A percentile compares a stretch with the other conserved stretches of the same genome.
These are phyloP conservation scores for Procambarus virginalis DNA, from an alignment of 1,140 invertebrate species.

Conservation along the genomic window DNA sequence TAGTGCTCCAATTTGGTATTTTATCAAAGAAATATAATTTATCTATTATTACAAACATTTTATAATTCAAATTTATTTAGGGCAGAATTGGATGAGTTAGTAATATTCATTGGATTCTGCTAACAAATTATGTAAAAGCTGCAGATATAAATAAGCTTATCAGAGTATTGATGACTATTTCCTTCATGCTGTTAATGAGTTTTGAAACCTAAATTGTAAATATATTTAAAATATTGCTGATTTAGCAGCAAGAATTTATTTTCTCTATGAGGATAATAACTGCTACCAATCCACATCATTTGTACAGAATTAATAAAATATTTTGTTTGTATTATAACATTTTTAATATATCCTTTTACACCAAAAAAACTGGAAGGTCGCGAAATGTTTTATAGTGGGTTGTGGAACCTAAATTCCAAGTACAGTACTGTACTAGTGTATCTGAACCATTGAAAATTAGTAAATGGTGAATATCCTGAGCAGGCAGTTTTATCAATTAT, in stretches of 20 bases:
- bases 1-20: neutral
- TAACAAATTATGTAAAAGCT: neutral
- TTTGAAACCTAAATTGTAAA: conserved; percentile 1
- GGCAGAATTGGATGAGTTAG: neutral
- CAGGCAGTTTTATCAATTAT: too few species aligned
- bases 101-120: neutral
- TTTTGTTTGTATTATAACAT: conserved; percentile 40
- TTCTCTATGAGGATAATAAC: conserved; percentile 47
- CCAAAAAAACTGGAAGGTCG: too few species aligned
- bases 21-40: neutral
- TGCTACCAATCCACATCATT: conserved; percentile 47
- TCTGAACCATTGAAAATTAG: too few species aligned
- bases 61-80: neutral
- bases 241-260: neutral
- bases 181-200: neutral
- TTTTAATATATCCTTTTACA: neutral
- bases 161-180: neutral
- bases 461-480: too few species aligned
- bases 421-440: too few species aligned
- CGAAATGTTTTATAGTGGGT: too few species aligned
- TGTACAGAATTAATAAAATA: conserved; percentile 63
- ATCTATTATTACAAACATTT: neutral
- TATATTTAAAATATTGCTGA: neutral
- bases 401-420: too few species aligned
- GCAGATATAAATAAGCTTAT: neutral